These are phyloP conservation scores for Limenitis camilla DNA, from an alignment of 2,888 invertebrate species.

Conservation along the genomic window DNA sequence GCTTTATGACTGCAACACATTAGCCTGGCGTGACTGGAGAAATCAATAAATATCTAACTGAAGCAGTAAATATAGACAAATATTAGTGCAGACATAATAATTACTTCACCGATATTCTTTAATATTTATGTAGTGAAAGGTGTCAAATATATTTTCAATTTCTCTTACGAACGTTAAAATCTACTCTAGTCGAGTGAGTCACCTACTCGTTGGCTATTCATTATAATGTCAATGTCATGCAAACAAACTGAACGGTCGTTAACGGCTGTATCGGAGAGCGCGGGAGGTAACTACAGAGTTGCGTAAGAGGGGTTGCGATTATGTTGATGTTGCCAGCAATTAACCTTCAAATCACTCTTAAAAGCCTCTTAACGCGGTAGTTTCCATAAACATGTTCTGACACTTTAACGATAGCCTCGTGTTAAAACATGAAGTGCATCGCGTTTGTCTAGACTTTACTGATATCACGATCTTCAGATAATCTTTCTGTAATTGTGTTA, in stretches of 20 bases:
- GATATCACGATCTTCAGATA: not conserved
- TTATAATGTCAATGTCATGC: conserved; percentile 27
- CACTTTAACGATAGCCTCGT: not conserved
- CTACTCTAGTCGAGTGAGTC: conserved; percentile 18
- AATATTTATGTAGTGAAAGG: conserved; percentile 17
- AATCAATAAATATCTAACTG: conserved; percentile 6
- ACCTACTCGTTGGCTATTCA: conserved; percentile 16
- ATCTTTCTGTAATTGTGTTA: too few species aligned
- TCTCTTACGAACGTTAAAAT: conserved; percentile 13
- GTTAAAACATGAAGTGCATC: not conserved
- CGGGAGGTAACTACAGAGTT: conserved; percentile 15
- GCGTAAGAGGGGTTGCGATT: conserved; percentile 23
- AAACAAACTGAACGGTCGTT: conserved; percentile 22
- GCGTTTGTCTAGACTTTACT: not conserved
- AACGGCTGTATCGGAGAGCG: conserved; percentile 14
- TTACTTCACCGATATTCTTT: not conserved
- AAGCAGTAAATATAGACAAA: not conserved
- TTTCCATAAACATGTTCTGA: not conserved
- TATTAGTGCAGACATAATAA: not conserved
- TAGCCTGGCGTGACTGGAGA: conserved; percentile 5
- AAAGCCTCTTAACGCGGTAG: conserved; percentile 1
- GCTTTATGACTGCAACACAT: conserved; percentile 5
- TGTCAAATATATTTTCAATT: conserved; percentile 16
- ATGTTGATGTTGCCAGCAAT: conserved; percentile 16
- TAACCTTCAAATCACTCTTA: conserved; percentile 18